Evolutionary conservation across 2,113 vertebrate genomes (phyloP), one percentile per base, ranked within the genome.

Genomic region (Symphodus melops): DNA sequence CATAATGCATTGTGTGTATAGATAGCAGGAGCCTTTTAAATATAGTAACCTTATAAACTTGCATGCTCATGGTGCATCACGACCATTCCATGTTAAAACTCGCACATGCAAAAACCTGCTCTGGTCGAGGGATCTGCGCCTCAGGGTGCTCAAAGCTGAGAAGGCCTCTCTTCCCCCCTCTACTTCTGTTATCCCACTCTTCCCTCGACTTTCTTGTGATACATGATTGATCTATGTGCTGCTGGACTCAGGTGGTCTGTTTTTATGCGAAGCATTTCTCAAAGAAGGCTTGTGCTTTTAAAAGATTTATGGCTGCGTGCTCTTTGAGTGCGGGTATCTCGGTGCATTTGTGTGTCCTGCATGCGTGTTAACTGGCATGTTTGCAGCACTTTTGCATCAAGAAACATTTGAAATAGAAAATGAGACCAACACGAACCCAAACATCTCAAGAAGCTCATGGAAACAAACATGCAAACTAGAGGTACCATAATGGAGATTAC

Each of bases 191-290:
- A 82, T 82, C 77, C 79, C 51, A 70, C 79, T 83, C 81, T 87
- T 85, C 63, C 75, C 68, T 64, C 16, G 80, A 84, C 82, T 88
- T 87, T 87, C 76, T 79, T 84, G 51, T 88, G 87, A 85, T 86
- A 83, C 77, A 77, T 89, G 86, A 92, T 90, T 92, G 91, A 93
- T 93, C 85, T 89, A 3, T 84, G 75, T 75, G 84, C 87, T 67
- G 86, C 79, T 36, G 75, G 88, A 90, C 90, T 91, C 88, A 88
- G 88, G 87, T 88, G 88, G 75, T 84, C 90, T 86, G 80, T 91
- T 89, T 89, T 89, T 83, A 88, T 89, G 67, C 33, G 37, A 81
- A 78, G 82, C 79, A 63, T 84, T 90, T 88, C 79, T 87, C 82
- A 74, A 57, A 76, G 72, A 88, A 83, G 82, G 79, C 86, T 81